Evolutionary conservation across 2,888 invertebrate species (phyloP), one percentile per base, ranked within the genome.

Genomic region (Zhengitettix transpicula): DNA sequence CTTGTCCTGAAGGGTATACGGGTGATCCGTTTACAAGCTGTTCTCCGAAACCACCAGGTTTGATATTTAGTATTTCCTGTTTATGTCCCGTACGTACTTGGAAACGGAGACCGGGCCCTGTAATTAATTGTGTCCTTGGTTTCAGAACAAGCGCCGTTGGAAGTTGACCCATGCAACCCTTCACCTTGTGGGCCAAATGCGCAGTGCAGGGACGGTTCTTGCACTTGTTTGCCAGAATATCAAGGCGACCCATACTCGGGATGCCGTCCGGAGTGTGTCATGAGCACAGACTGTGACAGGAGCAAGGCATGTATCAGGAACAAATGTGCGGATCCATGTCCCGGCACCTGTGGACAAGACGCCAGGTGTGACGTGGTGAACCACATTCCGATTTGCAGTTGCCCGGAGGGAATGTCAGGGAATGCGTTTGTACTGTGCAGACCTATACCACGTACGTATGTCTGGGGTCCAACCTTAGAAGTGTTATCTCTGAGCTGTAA

Each of bases 301-400:
- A 78, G 81, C 65, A 81, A 78, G 67, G 82, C 84, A 56, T 85
- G 85, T 67, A 75, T 82, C 16, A 74, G 75, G 70, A 82, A 83
- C 68, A 84, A 85, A 71, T 87, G 87, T 67, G 65, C 75, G 5
- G 80, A 87, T 71, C 85, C 87, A 8, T 87, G 87, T 68, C 78
- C 78, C 55, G 83, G 81, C 62, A 82, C 83, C 11, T 89, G 88
- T 71, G 86, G 85, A 40, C 68, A 74, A 57, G 83, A 81, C 68
- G 86, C 87, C 41, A 73, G 81, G 57, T 88, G 87, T 68, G 81
- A 84, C 65, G 84, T 85, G 5, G 80, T 84, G 64, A 83, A 85
- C 65, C 86, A 87, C 67, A 78, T 85, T 16, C 82, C 85, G 16
- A 81, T 83, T 74, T 86, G 86, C 64, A 82, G 81, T 65, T 85